Evolutionary conservation across 2,113 vertebrate genomes (phyloP).

Genomic region (Anhinga anhinga): DNA sequence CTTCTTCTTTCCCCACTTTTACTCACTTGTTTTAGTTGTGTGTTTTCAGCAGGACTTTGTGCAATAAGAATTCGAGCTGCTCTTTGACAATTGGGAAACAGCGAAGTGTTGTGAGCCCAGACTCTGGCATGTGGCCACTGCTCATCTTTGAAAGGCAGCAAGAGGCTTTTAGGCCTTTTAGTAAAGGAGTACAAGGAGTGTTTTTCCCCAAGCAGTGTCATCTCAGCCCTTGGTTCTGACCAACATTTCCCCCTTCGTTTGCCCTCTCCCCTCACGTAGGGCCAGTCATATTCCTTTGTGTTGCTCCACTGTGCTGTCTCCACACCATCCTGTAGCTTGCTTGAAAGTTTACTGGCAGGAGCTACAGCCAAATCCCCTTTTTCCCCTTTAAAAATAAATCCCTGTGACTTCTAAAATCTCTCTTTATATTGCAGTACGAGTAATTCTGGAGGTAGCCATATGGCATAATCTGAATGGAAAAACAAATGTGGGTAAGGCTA

Average conservation of each 20-base stretch:
- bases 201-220: background rate
- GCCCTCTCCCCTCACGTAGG: background rate
- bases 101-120: background rate
- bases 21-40: background rate
- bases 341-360: background rate
- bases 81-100: background rate
- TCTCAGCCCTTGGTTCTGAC: background rate
- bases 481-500: background rate
- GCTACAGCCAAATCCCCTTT: background rate
- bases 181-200: background rate
- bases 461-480: background rate
- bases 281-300: background rate
- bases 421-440: background rate
- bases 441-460: background rate
- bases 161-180: background rate
- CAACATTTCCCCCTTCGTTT: background rate
- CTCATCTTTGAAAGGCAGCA: background rate
- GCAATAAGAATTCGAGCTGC: background rate
- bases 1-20: background rate
- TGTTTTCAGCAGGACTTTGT: background rate
- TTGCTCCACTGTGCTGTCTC: background rate
- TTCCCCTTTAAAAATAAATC: background rate
- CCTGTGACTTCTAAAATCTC: background rate
- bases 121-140: background rate
- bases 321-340: fast-evolving